Conservation (phyloP, 2,888 invertebrate species). For the Trilocha varians region DNA sequence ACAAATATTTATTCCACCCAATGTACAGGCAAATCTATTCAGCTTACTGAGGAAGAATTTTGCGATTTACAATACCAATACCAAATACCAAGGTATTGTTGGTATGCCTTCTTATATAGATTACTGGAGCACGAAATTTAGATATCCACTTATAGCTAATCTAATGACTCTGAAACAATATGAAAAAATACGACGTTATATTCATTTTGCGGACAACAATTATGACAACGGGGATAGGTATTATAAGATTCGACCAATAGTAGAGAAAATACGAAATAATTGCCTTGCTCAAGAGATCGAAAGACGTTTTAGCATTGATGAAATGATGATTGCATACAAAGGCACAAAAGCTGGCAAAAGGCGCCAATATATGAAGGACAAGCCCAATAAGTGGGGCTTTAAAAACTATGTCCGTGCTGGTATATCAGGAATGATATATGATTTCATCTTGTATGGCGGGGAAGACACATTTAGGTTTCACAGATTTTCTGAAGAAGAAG, state of each 20-base stretch:
- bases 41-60: conserved; percentile 14
- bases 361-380: conserved; percentile 30
- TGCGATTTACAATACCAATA: conserved; percentile 22
- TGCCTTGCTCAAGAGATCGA: conserved; percentile 18
- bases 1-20: conserved; percentile 8
- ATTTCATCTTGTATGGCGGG: conserved; percentile 18
- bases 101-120: conserved; percentile 19
- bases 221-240: conserved; percentile 10
- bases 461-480: conserved; percentile 8
- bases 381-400: conserved; percentile 34
- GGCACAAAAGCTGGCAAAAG: conserved; percentile 25
- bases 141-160: conserved; percentile 16
- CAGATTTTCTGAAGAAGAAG: conserved; percentile 10
- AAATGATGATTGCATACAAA: conserved; percentile 36
- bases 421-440: conserved; percentile 31
- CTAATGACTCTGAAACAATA: conserved; percentile 24
- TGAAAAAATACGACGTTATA: conserved; percentile 17
- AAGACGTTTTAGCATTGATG: conserved; percentile 24
- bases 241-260: conserved; percentile 10
- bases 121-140: conserved; percentile 16
- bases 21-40: conserved; percentile 7
- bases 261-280: conserved; percentile 19
- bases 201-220: conserved; percentile 25
- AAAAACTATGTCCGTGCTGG: conserved; percentile 32
- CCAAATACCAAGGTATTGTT: conserved; percentile 26